Conservation (phyloP, 35 echinoderm and acorn worm species). For the Strongylocentrotus purpuratus region DNA sequence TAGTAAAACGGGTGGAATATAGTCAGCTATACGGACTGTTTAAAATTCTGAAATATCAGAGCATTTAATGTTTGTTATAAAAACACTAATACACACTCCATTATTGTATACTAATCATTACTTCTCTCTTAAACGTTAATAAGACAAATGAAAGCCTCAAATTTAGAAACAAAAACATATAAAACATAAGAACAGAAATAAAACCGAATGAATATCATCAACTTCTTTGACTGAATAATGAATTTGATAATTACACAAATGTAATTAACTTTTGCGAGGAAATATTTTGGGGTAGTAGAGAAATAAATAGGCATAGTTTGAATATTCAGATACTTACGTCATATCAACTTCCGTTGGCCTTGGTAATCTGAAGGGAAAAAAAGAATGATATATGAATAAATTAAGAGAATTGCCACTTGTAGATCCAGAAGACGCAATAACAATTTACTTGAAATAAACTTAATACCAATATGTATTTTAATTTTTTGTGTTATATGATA, state of each 20-base stretch:
- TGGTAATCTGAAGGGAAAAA: conserved; percentile 72
- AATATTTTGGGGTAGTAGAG: neutral
- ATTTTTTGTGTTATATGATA: neutral
- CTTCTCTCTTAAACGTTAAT: no score
- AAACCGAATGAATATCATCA: neutral
- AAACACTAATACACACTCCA: no score
- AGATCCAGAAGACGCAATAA: neutral
- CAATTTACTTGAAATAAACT: neutral
- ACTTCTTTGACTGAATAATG: neutral
- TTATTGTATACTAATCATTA: no score
- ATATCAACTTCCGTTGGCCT: conserved; percentile 87
- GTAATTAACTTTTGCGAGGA: neutral
- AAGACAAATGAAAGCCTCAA: no score
- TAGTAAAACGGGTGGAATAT: no score
- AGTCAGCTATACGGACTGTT: no score
- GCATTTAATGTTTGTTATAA: no score
- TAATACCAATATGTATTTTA: neutral
- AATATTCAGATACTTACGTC: conserved; percentile 79
- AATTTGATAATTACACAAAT: neutral
- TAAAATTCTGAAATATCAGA: no score
- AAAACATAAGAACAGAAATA: neutral
- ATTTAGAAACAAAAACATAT: no score
- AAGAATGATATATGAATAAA: neutral
- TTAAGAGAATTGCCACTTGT: neutral
- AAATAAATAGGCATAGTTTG: neutral